Evolutionary conservation across 2,888 invertebrate genomes (phyloP).

Genomic region (Thera obeliscata): DNA sequence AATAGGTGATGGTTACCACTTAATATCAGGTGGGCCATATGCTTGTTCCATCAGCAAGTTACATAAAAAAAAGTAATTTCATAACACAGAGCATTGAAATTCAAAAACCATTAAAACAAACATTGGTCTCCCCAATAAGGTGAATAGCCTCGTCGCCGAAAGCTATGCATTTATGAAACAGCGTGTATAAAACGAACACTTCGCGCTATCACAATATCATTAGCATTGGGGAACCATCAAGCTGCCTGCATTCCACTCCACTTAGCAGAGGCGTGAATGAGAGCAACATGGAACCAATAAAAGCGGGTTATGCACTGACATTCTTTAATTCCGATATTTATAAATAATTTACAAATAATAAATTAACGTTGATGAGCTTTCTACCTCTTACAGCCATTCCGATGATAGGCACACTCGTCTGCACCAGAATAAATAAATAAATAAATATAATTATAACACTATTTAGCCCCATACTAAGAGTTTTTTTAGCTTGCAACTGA

Average conservation of each 20-base stretch:
- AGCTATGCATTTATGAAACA: background rate
- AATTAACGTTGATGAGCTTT: no score
- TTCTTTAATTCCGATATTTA: background rate
- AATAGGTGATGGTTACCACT: no score
- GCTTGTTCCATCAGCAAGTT: no score
- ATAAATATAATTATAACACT: no score
- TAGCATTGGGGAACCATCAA: slow-evolving; percentile 11
- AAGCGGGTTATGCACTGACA: background rate
- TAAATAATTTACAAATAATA: no score
- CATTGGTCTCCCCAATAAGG: background rate
- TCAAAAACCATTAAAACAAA: background rate
- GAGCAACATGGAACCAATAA: slow-evolving; percentile 6
- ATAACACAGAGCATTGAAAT: background rate
- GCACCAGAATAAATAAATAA: no score
- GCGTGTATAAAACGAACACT: slow-evolving; percentile 3
- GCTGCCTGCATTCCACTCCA: slow-evolving; percentile 10
- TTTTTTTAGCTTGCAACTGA: no score
- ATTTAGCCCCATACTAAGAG: no score
- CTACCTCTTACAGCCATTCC: no score
- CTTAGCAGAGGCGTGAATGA: slow-evolving; percentile 23
- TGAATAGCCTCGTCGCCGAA: background rate
- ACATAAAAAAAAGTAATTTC: no score
- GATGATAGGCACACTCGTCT: no score
- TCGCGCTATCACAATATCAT: slow-evolving; percentile 24
- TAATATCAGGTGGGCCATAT: no score